A percentile compares a stretch with the other conserved stretches of the same genome.
These are phyloP conservation scores for Malurus elegans DNA, from an alignment of 2,113 vertebrate genomes.

Conservation along the genomic window DNA sequence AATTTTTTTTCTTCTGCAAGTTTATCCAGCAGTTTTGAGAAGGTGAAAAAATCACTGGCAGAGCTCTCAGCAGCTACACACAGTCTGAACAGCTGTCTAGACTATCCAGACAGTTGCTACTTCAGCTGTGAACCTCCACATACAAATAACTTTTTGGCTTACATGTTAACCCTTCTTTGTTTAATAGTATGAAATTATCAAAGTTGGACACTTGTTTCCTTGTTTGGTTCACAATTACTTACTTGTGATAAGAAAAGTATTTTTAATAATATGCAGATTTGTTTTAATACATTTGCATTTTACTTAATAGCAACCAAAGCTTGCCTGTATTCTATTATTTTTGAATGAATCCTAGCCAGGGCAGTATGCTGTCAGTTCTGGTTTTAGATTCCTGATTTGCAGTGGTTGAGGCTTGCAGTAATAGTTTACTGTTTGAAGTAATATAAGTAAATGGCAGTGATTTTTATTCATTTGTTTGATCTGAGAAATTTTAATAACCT, in stretches of 20 bases:
- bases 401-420: neutral
- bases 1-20: neutral
- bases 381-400: conserved; percentile 45
- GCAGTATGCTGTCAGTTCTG: neutral
- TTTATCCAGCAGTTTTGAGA: conserved; percentile 68
- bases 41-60: conserved; percentile 69
- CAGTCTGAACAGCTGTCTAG: conserved; percentile 78
- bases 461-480: conserved; percentile 8
- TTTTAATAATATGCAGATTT: neutral
- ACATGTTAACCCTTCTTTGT: conserved; percentile 67
- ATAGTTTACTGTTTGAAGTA: neutral
- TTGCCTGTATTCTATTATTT: neutral
- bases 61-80: conserved; percentile 50
- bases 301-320: neutral
- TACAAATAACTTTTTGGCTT: conserved; percentile 67
- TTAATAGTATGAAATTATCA: conserved; percentile 1
- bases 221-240: neutral
- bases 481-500: conserved; percentile 35
- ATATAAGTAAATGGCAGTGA: neutral
- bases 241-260: neutral
- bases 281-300: neutral
- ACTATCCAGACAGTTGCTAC: conserved; percentile 76
- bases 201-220: neutral
- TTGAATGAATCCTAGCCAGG: neutral
- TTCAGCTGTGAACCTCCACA: conserved; percentile 76